phyloP scores from a whole-genome alignment of 2,113 vertebrate species.

The Dasyornis broadbenti region DNA sequence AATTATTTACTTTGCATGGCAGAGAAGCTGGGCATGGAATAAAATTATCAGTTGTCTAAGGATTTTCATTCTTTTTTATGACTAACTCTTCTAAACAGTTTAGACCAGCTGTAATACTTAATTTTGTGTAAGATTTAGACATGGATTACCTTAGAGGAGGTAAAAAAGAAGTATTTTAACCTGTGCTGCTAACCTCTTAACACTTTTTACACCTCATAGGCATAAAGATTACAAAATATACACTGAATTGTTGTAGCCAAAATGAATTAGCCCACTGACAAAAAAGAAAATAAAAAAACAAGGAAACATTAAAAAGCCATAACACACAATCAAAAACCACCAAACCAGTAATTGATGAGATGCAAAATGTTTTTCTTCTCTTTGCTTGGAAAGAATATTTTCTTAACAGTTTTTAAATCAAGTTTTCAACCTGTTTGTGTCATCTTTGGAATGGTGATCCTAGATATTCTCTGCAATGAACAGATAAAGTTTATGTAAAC shows the following conservation, averaged over 20 bases:
- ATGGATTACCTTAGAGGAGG: neutral
- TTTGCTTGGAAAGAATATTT: neutral
- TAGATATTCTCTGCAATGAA: neutral
- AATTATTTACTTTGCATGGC: neutral
- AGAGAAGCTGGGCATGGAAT: neutral
- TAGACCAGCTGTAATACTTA: neutral
- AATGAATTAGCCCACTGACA: neutral
- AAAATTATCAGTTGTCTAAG: neutral
- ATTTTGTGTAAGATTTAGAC: neutral
- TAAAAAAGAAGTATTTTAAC: neutral
- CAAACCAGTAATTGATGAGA: neutral
- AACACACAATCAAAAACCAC: fast-evolving
- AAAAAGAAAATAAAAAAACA: neutral
- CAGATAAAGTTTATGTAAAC: neutral
- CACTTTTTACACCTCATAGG: neutral
- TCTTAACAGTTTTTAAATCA: neutral
- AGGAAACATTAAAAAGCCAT: neutral
- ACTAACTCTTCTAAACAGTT: neutral
- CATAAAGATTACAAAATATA: neutral
- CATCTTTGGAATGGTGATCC: neutral
- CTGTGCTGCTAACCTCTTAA: neutral
- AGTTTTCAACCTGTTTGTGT: neutral
- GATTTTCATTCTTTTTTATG: neutral
- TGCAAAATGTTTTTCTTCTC: neutral
- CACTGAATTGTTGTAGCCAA: neutral